Base-by-base conservation (phyloP, 2,888 invertebrate species). In the Prosapia bicincta region DNA sequence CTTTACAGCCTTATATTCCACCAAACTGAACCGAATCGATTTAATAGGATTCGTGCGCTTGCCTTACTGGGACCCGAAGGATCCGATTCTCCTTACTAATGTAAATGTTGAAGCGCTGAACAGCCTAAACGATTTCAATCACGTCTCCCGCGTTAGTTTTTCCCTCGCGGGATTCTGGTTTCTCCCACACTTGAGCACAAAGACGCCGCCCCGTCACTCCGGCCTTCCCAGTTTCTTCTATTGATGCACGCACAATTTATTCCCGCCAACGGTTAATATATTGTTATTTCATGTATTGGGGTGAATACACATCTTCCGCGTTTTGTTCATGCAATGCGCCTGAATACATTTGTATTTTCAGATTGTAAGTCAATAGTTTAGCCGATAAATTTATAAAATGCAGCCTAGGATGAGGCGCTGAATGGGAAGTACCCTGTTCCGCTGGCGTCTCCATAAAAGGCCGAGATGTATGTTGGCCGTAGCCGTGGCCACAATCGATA, bases 231-330 rank as follows among this genome's bases (percentile, higher is more conserved):
- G n/a, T n/a, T n/a, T n/a, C n/a, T n/a, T n/a, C n/a, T n/a, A 54
- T 54, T 54, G 54, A 54, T 54, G 54, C 54, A n/a, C n/a, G n/a
- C n/a, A 54, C 54, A 54, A 54, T 54, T 54, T 54, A 54, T 54
- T 54, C 54, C 54, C 13, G 20, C 13, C n/a, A 2, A 54, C 54
- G 7, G 54, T 54, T 54, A 54, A 54, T 54, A 54, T 54, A 54
- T 54, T 54, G 54, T 54, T 54, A 54, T 54, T 54, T 54, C 20
- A 54, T 54, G 54, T 54, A 54, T 54, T 54, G 54, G 54, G 54
- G 54, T n/a, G 13, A 54, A 6, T 30, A 54, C 54, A 54, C 20
- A 20, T 54, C 54, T 54, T 54, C 54, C 54, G 54, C 54, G 54
- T 54, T 54, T 54, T 54, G 20, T 54, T 54, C 54, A 54, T 54